Evolutionary conservation across 2,113 vertebrate species (phyloP).

Genomic region (Myrmophylax atrothorax): DNA sequence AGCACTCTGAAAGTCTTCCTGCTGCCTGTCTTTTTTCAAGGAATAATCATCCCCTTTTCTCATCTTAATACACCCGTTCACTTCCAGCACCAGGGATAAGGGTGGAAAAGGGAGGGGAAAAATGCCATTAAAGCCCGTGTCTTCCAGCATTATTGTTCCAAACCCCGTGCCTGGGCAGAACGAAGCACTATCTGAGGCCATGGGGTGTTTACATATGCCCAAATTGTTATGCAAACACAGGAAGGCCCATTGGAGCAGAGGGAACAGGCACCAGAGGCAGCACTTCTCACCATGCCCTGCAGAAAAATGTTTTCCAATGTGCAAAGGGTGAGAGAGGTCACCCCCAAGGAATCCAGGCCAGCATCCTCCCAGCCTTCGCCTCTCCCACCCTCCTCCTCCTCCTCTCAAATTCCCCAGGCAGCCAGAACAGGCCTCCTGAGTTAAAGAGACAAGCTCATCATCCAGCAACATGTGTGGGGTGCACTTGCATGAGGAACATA

Average conservation of each 20-base stretch:
- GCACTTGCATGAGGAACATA: not conserved
- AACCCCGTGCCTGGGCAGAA: not conserved
- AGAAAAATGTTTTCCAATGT: conserved; percentile 34
- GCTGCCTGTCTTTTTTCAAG: not conserved
- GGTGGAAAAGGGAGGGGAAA: not conserved
- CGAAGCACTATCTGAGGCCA: not conserved
- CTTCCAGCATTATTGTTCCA: not conserved
- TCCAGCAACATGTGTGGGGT: not conserved
- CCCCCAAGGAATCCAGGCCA: conserved; percentile 39
- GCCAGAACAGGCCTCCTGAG: not conserved
- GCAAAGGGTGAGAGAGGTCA: conserved; percentile 62
- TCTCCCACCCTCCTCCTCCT: conserved; percentile 37
- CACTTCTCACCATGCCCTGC: not conserved
- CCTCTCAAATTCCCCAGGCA: not conserved
- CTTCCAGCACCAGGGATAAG: not conserved
- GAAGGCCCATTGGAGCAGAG: not conserved
- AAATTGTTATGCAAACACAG: conserved; percentile 48
- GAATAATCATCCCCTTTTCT: not conserved
- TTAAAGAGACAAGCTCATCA: conserved; percentile 4
- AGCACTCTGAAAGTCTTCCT: not conserved
- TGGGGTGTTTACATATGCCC: not conserved
- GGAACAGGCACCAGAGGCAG: not conserved
- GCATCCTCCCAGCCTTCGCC: not conserved
- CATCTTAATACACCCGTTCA: not conserved
- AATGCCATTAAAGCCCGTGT: not conserved